These are phyloP conservation scores for Aurelia sp. DNA, from an alignment of 30 jellyfish, hydroid and myxozoan species.

Conservation along the genomic window DNA sequence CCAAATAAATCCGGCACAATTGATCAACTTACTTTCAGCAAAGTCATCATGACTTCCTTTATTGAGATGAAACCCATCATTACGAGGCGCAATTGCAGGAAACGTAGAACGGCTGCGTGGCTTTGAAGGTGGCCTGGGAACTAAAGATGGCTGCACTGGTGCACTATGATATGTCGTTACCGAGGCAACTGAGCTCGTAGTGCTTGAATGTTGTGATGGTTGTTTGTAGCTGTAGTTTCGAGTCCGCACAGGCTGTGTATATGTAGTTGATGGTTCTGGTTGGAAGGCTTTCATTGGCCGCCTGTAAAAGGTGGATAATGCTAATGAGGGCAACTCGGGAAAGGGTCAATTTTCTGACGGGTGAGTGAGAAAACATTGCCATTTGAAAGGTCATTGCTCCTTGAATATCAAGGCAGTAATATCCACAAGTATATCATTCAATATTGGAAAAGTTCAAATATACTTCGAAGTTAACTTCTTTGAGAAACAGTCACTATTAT, in stretches of 20 bases:
- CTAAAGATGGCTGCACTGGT: conserved; percentile 77
- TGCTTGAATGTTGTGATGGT: conserved; percentile 47
- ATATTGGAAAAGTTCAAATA: too few species aligned
- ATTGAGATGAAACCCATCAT: conserved; percentile 29
- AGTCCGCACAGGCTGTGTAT: conserved; percentile 48
- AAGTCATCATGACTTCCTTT: conserved; percentile 10
- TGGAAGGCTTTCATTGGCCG: conserved; percentile 56
- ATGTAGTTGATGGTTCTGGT: conserved; percentile 50
- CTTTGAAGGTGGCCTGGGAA: conserved; percentile 72
- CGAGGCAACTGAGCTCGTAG: conserved; percentile 67
- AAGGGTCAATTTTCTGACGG: too few species aligned
- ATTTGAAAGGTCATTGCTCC: too few species aligned
- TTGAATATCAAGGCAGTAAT: too few species aligned
- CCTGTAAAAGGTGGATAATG: not conserved
- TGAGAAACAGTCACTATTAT: too few species aligned
- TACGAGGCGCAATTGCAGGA: conserved; percentile 55
- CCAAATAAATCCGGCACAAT: too few species aligned
- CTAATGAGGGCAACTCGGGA: not conserved
- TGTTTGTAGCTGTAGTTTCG: conserved; percentile 44
- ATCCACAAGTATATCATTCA: too few species aligned
- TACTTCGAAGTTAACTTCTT: too few species aligned
- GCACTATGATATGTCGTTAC: conserved; percentile 77
- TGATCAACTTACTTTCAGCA: conserved; percentile 34
- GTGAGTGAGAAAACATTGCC: too few species aligned
- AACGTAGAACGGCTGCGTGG: conserved; percentile 69